A percentile compares a stretch with the other conserved stretches of the same genome.
Evolutionary conservation across 2,113 vertebrate genomes (phyloP).

Genomic region (Paradisaea rubra): DNA sequence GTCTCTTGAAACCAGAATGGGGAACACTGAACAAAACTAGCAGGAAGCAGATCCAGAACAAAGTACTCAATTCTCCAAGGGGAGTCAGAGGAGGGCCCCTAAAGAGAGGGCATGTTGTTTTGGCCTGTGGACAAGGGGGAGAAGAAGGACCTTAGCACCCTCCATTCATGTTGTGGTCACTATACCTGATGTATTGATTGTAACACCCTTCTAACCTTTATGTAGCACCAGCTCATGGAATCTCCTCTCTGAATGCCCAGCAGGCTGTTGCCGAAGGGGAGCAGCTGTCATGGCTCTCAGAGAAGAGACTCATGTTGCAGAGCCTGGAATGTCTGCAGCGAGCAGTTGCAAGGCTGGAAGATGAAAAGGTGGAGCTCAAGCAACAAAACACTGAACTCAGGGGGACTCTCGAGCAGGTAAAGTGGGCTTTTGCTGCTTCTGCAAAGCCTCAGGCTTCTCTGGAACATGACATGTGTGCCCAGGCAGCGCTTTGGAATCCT

Average conservation of each 20-base stretch:
- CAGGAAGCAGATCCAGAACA: not conserved
- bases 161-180: not conserved
- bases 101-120: not conserved
- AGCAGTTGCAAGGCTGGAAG: constrained; percentile 57
- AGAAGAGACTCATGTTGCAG: constrained; percentile 26
- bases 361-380: constrained; percentile 58
- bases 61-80: not conserved
- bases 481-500: not conserved
- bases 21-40: not conserved
- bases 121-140: not conserved
- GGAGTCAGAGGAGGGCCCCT: not conserved
- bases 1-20: not conserved
- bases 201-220: not conserved
- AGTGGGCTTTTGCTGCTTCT: not conserved
- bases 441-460: not conserved
- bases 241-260: not conserved
- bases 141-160: not conserved
- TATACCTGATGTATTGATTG: not conserved
- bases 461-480: rapidly evolving
- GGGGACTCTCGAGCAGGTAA: constrained; percentile 65
- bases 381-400: constrained; percentile 59
- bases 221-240: not conserved
- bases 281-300: not conserved
- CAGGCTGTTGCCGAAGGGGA: constrained; percentile 31
- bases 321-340: constrained; percentile 56